Base-by-base conservation (phyloP, 2,797 vertebrate genomes). In the Sardinella longiceps region DNA sequence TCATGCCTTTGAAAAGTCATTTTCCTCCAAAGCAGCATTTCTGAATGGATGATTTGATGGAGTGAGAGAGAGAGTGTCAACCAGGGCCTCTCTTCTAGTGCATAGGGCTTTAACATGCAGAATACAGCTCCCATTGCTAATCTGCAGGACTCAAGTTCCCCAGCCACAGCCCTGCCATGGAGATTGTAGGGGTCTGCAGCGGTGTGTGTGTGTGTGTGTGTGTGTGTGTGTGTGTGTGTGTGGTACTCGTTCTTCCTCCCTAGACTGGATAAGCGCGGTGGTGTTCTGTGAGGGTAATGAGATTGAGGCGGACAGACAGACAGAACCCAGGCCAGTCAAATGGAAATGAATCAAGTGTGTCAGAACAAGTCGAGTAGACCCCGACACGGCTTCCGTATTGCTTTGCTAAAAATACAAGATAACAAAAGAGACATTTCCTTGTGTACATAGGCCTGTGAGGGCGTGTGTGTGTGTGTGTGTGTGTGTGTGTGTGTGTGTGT, bases 261-360 rank as follows among this genome's bases (percentile, higher is more conserved):
- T 81, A 81, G 70, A 83, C 82, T 85, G 84, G 83, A 83, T 85
- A 84, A 83, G 77, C 43, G 60, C 33, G 80, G 77, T 84, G 83
- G 82, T 88, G 84, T 83, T 86, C 77, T 86, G 82, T 84, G 85
- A 84, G 84, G 80, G 80, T 86, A 86, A 88, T 82, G 81, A 86
- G 56, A 81, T 51, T 83, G 58, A 84, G 63, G 83, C 48, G 3
- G 58, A 84, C 81, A 4, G 58, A 84, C 81, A 70, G 74, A 60
- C 43, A 43, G 43, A 43, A 43, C 30, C 39, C 83, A 56, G 70
- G 56, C 25, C 37, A 83, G 80, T 82, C 12, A 82, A 82, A 86
- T 15, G 58, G 0, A 77, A 84, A 84, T 83, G 82, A 84, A 82
- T 89, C 82, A 82, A 48, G 53, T 56, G 15, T 77, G 84, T 81